A percentile compares a stretch with the other conserved stretches of the same genome.
These are phyloP conservation scores for Aspiorhynchus laticeps DNA, from an alignment of 2,113 vertebrate species.

Conservation along the genomic window DNA sequence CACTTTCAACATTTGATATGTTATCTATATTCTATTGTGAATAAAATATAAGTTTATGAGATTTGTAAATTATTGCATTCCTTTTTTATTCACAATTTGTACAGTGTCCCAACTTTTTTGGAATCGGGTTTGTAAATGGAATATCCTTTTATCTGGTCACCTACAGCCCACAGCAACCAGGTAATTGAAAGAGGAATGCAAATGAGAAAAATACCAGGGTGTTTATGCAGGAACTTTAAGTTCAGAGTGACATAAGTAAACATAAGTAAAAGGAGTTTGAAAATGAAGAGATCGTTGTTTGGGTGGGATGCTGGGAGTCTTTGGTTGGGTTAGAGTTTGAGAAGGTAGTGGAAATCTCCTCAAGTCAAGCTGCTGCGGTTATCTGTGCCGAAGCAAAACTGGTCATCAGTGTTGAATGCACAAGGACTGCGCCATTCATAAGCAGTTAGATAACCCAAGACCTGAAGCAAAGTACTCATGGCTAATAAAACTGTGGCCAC, in stretches of 20 bases:
- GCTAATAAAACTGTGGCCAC: no score
- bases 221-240: constrained; percentile 48
- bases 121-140: no score
- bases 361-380: no score
- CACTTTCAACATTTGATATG: no score
- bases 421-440: not conserved
- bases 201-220: constrained; percentile 50
- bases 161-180: constrained; percentile 27
- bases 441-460: constrained; percentile 10
- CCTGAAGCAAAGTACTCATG: not conserved
- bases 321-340: constrained; percentile 26
- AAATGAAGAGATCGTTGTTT: constrained; percentile 13
- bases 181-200: constrained; percentile 27
- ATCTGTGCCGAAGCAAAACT: constrained; percentile 28
- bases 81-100: no score
- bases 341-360: constrained; percentile 4
- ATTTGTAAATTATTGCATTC: no score
- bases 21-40: no score
- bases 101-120: no score
- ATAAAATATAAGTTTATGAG: no score
- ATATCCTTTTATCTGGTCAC: constrained; percentile 49
- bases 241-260: constrained; percentile 17
- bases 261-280: constrained; percentile 19
- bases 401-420: constrained; percentile 40
- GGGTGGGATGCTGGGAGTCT: constrained; percentile 18